Base-by-base conservation (phyloP, 2,113 vertebrate genomes). In the Xyliphius kryptos region DNA sequence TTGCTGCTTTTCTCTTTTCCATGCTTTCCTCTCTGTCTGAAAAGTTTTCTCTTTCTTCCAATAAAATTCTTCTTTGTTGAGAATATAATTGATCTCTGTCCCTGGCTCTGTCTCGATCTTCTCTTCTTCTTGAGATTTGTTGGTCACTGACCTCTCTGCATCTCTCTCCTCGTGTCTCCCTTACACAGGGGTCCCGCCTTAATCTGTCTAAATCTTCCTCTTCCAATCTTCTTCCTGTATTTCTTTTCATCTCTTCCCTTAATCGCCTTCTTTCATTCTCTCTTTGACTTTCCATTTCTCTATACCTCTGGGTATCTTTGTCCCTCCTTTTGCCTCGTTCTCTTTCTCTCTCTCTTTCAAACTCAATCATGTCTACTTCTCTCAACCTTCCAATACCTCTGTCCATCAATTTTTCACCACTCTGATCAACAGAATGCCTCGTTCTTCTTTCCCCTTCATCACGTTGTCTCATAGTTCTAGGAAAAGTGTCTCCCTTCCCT, bases 401-500 rank as follows among this genome's bases (percentile, higher is more conserved):
- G n/a, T n/a, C n/a, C n/a, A n/a, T n/a, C n/a, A n/a, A n/a, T n/a
- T 58, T 53, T 43, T 73, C 9, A 43, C 57, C 43, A 22, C 59
- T 61, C 37, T 59, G 64, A 10, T 66, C 47, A 14, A 51, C 2
- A 5, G 40, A 1, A 14, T 26, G 6, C 48, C 8, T 26, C 7
- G 50, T 43, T 48, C 57, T 75, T 19, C 36, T 66, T 3, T 56
- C 61, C 9, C 16, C 19, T 9, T 78, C 78, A 40, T 37, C n/a
- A 41, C 48, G 73, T 54, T 8, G 38, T 46, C 68, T 81, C 56
- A 40, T 71, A 46, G 74, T 77, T 70, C 76, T 77, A 3, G 83
- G 81, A 77, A 83, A 87, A 4, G 83, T 88, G 53, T 80, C 82
- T 1, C 83, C 79, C 67, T 79, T 81, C 40, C 49, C 79, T 12